Evolutionary conservation across 1,140 invertebrate species (phyloP).

Genomic region (Eurosta solidaginis): DNA sequence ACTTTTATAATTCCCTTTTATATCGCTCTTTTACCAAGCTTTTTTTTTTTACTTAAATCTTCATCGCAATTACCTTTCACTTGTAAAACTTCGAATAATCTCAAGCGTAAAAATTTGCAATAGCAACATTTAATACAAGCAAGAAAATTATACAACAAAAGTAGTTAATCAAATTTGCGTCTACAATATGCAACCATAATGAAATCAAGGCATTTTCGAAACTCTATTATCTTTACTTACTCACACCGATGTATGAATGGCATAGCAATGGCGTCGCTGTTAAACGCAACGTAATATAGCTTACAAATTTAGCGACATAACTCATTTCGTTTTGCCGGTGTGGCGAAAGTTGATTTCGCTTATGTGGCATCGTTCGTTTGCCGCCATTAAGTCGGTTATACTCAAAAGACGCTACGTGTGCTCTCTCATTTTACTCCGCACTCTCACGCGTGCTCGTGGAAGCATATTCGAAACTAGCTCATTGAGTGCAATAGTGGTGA

Average conservation of each 20-base stretch:
- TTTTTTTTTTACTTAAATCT: too few relatives aligned
- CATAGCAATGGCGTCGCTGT: neutral
- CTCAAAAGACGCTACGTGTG: slow-evolving; percentile 6
- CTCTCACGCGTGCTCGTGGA: too few relatives aligned
- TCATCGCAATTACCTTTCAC: neutral
- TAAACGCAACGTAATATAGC: neutral
- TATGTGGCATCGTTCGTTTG: neutral
- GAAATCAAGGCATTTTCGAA: slow-evolving; percentile 27
- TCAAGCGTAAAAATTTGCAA: neutral
- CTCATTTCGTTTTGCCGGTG: neutral
- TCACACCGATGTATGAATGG: neutral
- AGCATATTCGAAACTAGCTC: neutral
- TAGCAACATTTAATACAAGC: slow-evolving; percentile 1
- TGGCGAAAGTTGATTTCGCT: neutral
- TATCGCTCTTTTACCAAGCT: too few relatives aligned
- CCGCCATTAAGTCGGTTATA: neutral
- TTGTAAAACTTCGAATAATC: neutral
- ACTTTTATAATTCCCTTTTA: too few relatives aligned
- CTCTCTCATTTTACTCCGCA: too few relatives aligned
- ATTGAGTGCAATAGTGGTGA: neutral
- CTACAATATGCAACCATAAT: slow-evolving; percentile 18
- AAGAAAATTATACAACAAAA: slow-evolving; percentile 25
- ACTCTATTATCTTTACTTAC: slow-evolving; percentile 2
- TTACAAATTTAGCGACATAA: neutral
- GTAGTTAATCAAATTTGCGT: slow-evolving; percentile 24